phyloP scores from a whole-genome alignment of 2,797 vertebrate species.

The Eurystomus glaucurus region DNA sequence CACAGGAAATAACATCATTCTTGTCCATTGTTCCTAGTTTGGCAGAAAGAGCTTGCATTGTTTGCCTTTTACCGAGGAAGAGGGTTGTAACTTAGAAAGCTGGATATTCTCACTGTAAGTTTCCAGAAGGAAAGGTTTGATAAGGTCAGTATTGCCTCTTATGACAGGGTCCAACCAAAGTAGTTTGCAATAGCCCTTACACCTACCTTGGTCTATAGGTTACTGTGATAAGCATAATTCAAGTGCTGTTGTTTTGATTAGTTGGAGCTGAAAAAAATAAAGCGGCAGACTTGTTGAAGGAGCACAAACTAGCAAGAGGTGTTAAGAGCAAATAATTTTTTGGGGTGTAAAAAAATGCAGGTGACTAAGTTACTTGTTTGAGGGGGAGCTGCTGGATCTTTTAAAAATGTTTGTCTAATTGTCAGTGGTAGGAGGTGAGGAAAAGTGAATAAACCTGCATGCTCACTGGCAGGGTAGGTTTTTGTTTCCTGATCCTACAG shows the following conservation, averaged over 20 bases:
- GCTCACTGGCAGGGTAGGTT: neutral
- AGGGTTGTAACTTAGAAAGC: neutral
- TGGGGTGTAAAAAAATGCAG: neutral
- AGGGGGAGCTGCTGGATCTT: neutral
- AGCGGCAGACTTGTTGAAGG: neutral
- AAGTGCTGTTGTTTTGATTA: neutral
- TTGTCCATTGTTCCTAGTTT: neutral
- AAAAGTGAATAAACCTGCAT: neutral
- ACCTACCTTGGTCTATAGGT: fast-evolving
- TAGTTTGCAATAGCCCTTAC: neutral
- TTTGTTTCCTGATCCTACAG: neutral
- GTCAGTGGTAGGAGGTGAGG: neutral
- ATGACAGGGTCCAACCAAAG: neutral
- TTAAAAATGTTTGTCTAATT: neutral
- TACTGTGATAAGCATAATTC: neutral
- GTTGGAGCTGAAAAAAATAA: neutral
- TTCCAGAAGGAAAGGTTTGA: neutral
- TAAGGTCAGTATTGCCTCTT: neutral
- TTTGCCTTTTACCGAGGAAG: neutral
- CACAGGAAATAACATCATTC: slow-evolving; percentile 27
- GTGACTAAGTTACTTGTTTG: neutral
- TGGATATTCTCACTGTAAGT: neutral
- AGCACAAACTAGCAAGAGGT: neutral
- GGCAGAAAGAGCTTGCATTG: neutral
- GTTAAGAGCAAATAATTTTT: neutral